Percentiles rank a stretch among this genome's conserved stretches.
Conservation (phyloP, 2,888 invertebrate species). For the Acrobasis consociella region DNA sequence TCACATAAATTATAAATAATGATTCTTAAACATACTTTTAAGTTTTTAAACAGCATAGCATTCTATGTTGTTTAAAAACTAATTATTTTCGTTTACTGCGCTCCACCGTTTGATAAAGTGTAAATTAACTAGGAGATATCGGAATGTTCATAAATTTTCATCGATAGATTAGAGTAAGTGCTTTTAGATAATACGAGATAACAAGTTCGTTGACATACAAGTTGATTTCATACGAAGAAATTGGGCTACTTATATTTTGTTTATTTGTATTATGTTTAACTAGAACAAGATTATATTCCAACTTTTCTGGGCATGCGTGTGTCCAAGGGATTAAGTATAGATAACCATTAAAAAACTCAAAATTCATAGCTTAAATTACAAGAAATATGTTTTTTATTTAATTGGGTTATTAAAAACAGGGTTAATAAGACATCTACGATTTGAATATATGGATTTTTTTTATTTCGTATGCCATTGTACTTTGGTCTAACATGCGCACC, state of each 20-base stretch:
- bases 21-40: too few species aligned
- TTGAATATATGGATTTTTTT: too few species aligned
- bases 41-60: too few species aligned
- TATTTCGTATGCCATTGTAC: too few species aligned
- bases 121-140: constrained; percentile 23
- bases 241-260: constrained; percentile 2
- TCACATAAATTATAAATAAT: background rate
- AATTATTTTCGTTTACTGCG: constrained; percentile 25
- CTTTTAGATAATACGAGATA: constrained; percentile 57
- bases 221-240: constrained; percentile 30
- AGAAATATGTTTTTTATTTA: too few species aligned
- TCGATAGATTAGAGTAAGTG: constrained; percentile 63
- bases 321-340: too few species aligned
- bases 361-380: too few species aligned
- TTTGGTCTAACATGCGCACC: too few species aligned
- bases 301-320: background rate
- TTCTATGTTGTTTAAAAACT: background rate
- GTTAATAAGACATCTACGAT: too few species aligned
- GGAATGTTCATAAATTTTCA: constrained; percentile 42
- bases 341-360: too few species aligned
- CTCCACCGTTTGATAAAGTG: constrained; percentile 17
- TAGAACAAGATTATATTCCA: background rate
- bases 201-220: constrained; percentile 58
- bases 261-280: background rate
- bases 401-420: too few species aligned